Percentiles rank a stretch among this genome's conserved stretches.
Evolutionary conservation across 2,888 invertebrate genomes (phyloP).

Genomic region (Hybos culiciformis): DNA sequence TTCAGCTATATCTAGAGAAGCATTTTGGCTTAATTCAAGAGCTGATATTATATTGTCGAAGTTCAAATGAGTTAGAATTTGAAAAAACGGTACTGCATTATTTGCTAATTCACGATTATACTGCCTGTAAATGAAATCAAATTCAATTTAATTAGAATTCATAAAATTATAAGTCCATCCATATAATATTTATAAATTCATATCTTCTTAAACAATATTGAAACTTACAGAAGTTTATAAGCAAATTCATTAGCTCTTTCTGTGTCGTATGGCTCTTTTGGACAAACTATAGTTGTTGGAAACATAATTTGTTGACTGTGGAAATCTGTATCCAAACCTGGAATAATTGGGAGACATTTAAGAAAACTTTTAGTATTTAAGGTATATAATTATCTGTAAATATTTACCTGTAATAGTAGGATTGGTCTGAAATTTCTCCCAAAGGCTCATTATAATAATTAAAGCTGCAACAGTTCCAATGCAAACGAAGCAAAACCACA

Average conservation of each 20-base stretch:
- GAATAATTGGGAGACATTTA: slow-evolving; percentile 12
- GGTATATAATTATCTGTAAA: background rate
- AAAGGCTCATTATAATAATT: slow-evolving; percentile 60
- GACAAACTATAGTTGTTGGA: slow-evolving; percentile 57
- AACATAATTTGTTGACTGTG: slow-evolving; percentile 68
- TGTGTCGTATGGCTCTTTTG: slow-evolving; percentile 39
- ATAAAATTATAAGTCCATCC: too few species aligned
- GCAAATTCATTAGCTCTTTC: slow-evolving; percentile 28
- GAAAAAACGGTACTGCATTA: slow-evolving; percentile 28
- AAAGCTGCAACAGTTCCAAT: slow-evolving; percentile 55
- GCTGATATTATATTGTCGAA: slow-evolving; percentile 22
- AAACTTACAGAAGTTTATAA: slow-evolving; percentile 25
- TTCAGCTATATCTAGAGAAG: slow-evolving; percentile 16
- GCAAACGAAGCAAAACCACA: slow-evolving; percentile 65
- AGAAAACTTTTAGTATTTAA: slow-evolving; percentile 2
- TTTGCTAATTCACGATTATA: slow-evolving; percentile 15
- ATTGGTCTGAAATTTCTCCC: slow-evolving; percentile 74
- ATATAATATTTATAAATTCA: background rate
- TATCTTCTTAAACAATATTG: background rate
- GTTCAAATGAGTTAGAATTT: slow-evolving; percentile 35
- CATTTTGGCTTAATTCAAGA: slow-evolving; percentile 17
- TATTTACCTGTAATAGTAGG: slow-evolving; percentile 58
- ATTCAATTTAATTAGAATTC: too few species aligned
- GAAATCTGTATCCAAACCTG: slow-evolving; percentile 63
- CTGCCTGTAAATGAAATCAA: slow-evolving; percentile 7